A percentile compares a stretch with the other conserved stretches of the same genome.
Evolutionary conservation across 2,113 vertebrate genomes (phyloP).

Genomic region (Lynx canadensis): DNA sequence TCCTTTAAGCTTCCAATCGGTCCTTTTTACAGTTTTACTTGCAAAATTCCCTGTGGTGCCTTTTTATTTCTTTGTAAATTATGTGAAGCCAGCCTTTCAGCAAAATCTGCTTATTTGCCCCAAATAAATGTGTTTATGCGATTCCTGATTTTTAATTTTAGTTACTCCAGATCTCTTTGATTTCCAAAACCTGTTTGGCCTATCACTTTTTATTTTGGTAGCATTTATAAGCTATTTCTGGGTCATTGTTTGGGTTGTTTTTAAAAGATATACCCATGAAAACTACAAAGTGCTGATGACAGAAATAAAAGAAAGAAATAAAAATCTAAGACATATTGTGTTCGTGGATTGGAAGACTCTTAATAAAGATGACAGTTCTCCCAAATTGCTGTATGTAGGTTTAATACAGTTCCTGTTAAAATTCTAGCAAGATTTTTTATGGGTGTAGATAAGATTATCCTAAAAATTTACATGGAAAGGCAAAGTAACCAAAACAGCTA

Average conservation of each 20-base stretch:
- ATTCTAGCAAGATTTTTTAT: not conserved
- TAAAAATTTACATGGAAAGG: constrained; percentile 18
- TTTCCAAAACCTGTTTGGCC: not conserved
- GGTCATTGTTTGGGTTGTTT: not conserved
- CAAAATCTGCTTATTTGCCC: not conserved
- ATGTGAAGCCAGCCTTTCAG: not conserved
- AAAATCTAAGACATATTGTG: not conserved
- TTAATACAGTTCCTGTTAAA: not conserved
- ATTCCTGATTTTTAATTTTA: constrained; percentile 11
- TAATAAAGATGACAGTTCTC: not conserved
- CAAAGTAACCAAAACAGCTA: not conserved
- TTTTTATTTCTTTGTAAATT: constrained; percentile 19
- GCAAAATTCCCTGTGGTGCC: not conserved
- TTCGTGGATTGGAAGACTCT: not conserved
- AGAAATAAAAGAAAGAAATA: not conserved
- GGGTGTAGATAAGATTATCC: not conserved
- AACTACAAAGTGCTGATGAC: not conserved
- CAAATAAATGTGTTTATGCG: not conserved
- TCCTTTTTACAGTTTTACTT: not conserved
- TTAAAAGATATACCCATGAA: not conserved
- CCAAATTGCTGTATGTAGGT: not conserved
- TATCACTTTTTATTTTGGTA: not conserved
- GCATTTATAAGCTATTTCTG: not conserved
- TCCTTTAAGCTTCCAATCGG: not conserved
- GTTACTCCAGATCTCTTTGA: not conserved